Conservation (phyloP, 2,797 vertebrate species). For the Melanogrammus aeglefinus region DNA sequence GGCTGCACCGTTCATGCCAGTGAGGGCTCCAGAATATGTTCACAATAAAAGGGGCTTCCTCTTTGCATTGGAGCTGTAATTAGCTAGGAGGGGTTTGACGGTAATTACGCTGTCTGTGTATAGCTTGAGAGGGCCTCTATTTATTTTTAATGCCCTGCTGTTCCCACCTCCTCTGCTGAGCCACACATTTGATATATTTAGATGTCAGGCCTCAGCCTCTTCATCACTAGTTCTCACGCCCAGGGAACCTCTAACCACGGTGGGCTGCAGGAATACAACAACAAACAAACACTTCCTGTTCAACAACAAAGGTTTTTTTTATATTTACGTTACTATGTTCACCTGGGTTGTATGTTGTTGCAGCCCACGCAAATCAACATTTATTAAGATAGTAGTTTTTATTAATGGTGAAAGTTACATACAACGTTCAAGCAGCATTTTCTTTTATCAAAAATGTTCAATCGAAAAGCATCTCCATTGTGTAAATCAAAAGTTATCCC, state of each 20-base stretch:
- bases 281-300: not conserved
- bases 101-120: constrained; percentile 46
- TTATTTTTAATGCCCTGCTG: constrained; percentile 12
- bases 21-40: constrained; percentile 33
- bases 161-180: constrained; percentile 18
- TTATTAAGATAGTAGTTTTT: not conserved
- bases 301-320: not conserved
- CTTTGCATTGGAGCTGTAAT: constrained; percentile 50
- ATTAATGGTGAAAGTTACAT: not conserved
- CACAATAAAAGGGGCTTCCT: constrained; percentile 29
- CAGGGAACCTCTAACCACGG: not conserved
- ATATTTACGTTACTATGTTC: not conserved
- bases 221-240: constrained; percentile 9
- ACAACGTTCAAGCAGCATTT: not conserved
- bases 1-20: not conserved
- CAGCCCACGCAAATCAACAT: not conserved
- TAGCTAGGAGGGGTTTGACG: constrained; percentile 35
- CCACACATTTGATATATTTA: constrained; percentile 16
- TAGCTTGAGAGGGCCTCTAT: constrained; percentile 29
- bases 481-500: not conserved
- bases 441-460: not conserved
- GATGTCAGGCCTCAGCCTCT: constrained; percentile 5
- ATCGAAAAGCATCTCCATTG: not conserved
- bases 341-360: too few species aligned
- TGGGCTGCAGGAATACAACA: not conserved